Evolutionary conservation across 2,113 vertebrate genomes (phyloP), one percentile per base, ranked within the genome.

Genomic region (Mobula birostris): DNA sequence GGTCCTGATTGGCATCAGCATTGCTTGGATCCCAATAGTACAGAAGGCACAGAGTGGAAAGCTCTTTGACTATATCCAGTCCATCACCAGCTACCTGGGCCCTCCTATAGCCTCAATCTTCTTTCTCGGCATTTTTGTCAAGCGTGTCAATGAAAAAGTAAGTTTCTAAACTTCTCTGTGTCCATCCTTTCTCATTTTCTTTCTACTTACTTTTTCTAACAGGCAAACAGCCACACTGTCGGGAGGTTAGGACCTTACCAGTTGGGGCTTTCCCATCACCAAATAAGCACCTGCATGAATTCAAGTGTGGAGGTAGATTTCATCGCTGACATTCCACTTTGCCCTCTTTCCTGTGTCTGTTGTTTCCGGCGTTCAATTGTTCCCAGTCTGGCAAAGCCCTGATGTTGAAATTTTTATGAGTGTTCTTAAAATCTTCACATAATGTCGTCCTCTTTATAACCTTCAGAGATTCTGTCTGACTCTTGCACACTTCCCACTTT

Each of bases 21-120:
- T 99, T 0, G 98, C 98, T 32, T 99, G 98, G 99, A 98, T 99
- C 91, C 98, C 99, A 0, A 83, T 99, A 1, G 97, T 99, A n/a
- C 98, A 99, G 96, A 96, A 95, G 0, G 96, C 98, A 29, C 98
- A 99, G 94, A 98, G 96, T 7, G 99, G 99, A 48, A 98, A 99
- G 94, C 98, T 99, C 24, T 99, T 99, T 0, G 98, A 99, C 94
- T 99, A 99, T 76, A 99, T 98, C 79, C 96, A 99, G 96, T 98
- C 99, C 14, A 94, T 99, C 94, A 99, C 98, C 72, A 99, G 98
- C 94, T 99, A 97, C 96, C 95, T 99, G 94, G 97, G 98, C 0
- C 99, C 99, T 0, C 99, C 99, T 68, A 98, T 99, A 1, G 97
- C 98, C 0, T 97, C 99, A 0, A 97, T 99, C 95, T 99, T 99